Conservation (phyloP, 2,888 invertebrate genomes). For the Lithophane semibrunnea region DNA sequence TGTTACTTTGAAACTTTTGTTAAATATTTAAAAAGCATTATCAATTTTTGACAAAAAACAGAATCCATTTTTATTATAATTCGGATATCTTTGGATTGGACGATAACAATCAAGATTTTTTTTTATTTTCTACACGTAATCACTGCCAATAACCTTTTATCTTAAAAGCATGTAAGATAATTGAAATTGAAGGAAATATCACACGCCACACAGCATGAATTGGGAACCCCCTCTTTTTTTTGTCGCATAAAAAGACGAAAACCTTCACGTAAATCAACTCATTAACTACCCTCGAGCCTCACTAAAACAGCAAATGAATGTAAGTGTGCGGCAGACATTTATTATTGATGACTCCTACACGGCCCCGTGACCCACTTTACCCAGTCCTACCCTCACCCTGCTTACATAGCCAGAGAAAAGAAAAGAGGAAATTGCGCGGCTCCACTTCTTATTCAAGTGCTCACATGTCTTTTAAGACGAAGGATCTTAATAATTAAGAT, state of each 20-base stretch:
- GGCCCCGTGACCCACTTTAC: conserved; percentile 76
- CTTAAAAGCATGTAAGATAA: not conserved
- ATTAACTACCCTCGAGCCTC: conserved; percentile 2
- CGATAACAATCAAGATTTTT: not conserved
- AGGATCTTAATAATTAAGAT: conserved; percentile 40
- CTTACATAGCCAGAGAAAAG: conserved; percentile 64
- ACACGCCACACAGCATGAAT: too few species aligned
- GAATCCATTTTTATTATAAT: not conserved
- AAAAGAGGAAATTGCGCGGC: conserved; percentile 63
- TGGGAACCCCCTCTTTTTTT: not conserved
- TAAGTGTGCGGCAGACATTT: conserved; percentile 45
- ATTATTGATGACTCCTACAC: conserved; percentile 75
- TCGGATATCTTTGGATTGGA: not conserved
- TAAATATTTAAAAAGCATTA: not conserved
- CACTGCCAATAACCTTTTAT: conserved; percentile 38
- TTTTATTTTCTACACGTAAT: not conserved
- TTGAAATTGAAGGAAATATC: not conserved
- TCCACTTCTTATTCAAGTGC: conserved; percentile 29
- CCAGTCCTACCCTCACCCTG: conserved; percentile 35
- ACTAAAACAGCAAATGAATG: conserved; percentile 6
- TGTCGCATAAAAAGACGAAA: not conserved
- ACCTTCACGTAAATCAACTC: not conserved
- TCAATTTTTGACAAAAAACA: not conserved
- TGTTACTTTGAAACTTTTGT: not conserved
- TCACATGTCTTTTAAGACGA: conserved; percentile 5